Percentiles rank a stretch among this genome's conserved stretches.
Evolutionary conservation across 1,140 invertebrate genomes (phyloP).

Genomic region (Odontomachus brunneus): DNA sequence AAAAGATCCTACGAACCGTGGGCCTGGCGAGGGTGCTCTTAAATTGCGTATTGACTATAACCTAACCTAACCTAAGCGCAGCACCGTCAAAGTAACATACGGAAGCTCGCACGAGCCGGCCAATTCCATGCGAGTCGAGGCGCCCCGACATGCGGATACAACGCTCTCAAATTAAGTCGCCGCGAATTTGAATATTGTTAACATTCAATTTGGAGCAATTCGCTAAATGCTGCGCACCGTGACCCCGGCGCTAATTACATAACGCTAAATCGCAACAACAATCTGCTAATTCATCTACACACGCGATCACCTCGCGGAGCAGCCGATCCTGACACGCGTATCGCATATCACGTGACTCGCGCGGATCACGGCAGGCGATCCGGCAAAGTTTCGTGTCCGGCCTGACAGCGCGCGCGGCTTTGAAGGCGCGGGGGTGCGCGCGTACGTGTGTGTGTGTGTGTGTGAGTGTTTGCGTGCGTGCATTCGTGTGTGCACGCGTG

Average conservation of each 20-base stretch:
- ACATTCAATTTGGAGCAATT: conserved; percentile 45
- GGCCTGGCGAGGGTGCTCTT: too few species aligned
- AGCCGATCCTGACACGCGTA: conserved; percentile 56
- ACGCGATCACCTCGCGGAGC: conserved; percentile 46
- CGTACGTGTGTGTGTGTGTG: not conserved
- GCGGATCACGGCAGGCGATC: conserved; percentile 54
- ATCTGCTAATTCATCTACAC: conserved; percentile 60
- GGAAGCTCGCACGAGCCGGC: too few species aligned
- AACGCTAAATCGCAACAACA: conserved; percentile 61
- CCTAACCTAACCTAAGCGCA: too few species aligned
- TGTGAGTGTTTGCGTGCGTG: too few species aligned
- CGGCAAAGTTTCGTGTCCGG: conserved; percentile 54
- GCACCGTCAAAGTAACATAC: too few species aligned
- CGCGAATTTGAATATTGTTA: conserved; percentile 28
- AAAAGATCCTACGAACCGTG: too few species aligned
- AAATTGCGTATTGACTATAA: too few species aligned
- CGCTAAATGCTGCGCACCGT: conserved; percentile 44
- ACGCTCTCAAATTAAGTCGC: not conserved
- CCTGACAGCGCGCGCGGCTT: conserved; percentile 47
- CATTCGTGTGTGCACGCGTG: not conserved
- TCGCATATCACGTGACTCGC: conserved; percentile 53
- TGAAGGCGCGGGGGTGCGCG: conserved; percentile 1
- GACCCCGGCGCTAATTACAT: conserved; percentile 45
- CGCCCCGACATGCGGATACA: not conserved
- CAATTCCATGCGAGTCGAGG: too few species aligned